phyloP scores from a whole-genome alignment of 2,797 vertebrate genomes.

The Falco columbarius region DNA sequence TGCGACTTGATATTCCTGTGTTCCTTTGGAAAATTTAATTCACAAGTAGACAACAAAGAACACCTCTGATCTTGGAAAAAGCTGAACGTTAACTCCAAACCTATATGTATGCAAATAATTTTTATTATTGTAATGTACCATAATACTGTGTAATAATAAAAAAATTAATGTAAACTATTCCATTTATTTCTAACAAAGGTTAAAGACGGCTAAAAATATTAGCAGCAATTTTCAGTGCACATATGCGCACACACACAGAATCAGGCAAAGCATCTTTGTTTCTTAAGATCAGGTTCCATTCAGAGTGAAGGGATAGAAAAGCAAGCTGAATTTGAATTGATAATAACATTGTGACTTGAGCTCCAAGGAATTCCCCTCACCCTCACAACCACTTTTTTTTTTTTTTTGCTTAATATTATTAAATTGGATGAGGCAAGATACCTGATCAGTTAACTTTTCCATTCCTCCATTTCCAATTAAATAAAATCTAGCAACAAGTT shows the following conservation, averaged over 20 bases:
- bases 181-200: background rate
- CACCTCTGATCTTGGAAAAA: background rate
- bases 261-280: constrained; percentile 17
- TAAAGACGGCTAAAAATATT: background rate
- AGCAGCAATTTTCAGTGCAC: background rate
- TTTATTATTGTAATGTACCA: background rate
- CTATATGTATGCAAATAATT: background rate
- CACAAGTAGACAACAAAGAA: background rate
- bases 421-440: constrained; percentile 58
- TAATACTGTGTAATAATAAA: background rate
- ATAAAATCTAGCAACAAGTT: constrained; percentile 54
- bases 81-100: background rate
- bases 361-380: constrained; percentile 34
- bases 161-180: background rate
- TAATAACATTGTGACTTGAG: constrained; percentile 52
- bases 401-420: constrained; percentile 31
- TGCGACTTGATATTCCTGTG: background rate
- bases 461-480: constrained; percentile 54
- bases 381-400: background rate
- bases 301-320: constrained; percentile 23
- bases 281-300: background rate
- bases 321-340: constrained; percentile 39
- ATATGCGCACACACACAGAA: background rate
- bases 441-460: constrained; percentile 43
- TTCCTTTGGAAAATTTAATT: background rate